Base-by-base conservation (phyloP, 2,888 invertebrate species). In the Nomada flava region DNA sequence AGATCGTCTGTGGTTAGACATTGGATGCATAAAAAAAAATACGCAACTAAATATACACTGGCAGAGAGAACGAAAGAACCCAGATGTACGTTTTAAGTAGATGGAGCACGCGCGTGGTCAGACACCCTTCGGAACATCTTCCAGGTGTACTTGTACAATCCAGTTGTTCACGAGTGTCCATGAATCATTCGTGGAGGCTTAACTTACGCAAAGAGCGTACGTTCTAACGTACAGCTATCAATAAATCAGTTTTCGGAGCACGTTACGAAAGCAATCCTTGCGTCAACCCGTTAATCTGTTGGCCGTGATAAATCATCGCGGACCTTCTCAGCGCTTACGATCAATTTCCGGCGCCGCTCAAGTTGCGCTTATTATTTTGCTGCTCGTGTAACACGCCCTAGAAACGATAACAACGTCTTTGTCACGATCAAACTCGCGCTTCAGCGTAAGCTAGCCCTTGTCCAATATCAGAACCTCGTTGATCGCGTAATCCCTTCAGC, bases 351-450 rank as follows among this genome's bases (percentile, higher is more conserved):
- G 53, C 20, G 75, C 57, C 55, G 57, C 71, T 75, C 75, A 20
- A 57, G 80, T 71, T 52, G 50, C 71, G 71, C 71, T 71, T 78
- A 80, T 80, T 78, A 72, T 72, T 78, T 72, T 20, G 50, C 65
- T 1, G 67, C 53, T 55, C 57, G 52, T 44, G 67, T 57, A 42
- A 60, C 65, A 44, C 53, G 65, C 50, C 47, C 26, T 4, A 26
- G 71, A 67, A 71, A 72, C 79, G 79, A 80, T 67, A 80, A 68
- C 79, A 78, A 79, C 71, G 71, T 59, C 79, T 80, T 77, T 69
- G 70, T 79, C 77, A 18, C 65, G 79, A 77, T 79, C 79, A 62
- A 57, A 26, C 36, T 13, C 1, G 26, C 55, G 15, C 15, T 18
- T 18, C 44, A 20, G 9, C 64, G 52, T 52, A 76, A 63, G 68